Evolutionary conservation across 2,888 invertebrate genomes (phyloP), one percentile per base, ranked within the genome.

Genomic region (Podotricha telesiphe): DNA sequence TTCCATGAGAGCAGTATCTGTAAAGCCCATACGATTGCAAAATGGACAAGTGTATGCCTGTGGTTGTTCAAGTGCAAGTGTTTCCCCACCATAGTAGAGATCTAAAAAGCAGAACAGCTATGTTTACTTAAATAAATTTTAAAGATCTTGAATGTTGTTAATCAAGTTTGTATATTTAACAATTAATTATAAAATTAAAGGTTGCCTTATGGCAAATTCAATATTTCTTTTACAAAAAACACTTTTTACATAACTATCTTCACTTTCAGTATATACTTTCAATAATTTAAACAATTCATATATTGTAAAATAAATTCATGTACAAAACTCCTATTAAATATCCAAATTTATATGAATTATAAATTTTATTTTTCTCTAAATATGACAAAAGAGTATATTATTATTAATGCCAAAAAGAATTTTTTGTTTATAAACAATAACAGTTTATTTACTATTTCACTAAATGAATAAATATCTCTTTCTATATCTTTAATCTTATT

Each of bases 41-140:
- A 98, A 98, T 55, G 99, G 99, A 94, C 99, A 99, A 76, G 99
- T 98, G 91, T 98, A 98, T 75, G 99, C 97, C 92, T 98, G 98
- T 76, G 98, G 98, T 87, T 98, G 97, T 85, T 98, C 99, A 79
- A 97, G 94, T 79, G 96, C 96, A 82, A 98, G 94, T 82, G 97
- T 96, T 93, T 99, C 99, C 73, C 99, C 99, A 73, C 98, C 98
- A 94, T 98, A 99, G 91, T 97, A 98, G 77, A 98, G 93, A 93
- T 99, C 98, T 97, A 87, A 48, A 94, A 89, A 70, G 40, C 56
- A 70, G 59, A 34, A 28, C 0, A 22, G 28, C 51, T 45, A 13
- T 19, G 7, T 19, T 11, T 19, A 50, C 10, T 19, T 1, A 11
- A 50, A 56, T 15, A 56, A 28, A 28, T 28, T 28, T 2, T 28